Conservation (phyloP, 2,113 vertebrate genomes). For the Apteryx owenii region DNA sequence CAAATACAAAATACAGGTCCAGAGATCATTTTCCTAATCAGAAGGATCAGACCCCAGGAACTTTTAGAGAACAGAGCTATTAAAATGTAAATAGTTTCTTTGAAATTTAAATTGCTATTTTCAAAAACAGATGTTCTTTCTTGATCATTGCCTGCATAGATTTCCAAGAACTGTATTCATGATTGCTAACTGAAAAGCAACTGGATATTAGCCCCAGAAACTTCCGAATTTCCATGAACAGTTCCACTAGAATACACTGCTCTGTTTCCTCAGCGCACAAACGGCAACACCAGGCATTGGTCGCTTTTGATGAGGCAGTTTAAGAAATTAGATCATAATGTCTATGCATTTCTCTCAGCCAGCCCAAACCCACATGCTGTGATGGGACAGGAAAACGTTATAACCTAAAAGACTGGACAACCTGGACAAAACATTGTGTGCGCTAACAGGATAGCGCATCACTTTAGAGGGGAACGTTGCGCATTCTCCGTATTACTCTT, state of each 20-base stretch:
- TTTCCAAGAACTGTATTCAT: background rate
- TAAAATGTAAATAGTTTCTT: conserved; percentile 43
- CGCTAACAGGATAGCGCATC: background rate
- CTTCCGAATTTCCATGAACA: background rate
- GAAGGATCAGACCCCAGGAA: conserved; percentile 18
- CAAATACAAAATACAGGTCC: conserved; percentile 3
- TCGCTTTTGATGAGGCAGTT: background rate
- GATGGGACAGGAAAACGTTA: background rate
- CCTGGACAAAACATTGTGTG: background rate
- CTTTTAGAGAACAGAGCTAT: background rate
- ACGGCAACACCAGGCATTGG: background rate
- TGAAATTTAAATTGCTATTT: conserved; percentile 37
- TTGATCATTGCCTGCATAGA: background rate
- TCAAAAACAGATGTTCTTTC: conserved; percentile 2
- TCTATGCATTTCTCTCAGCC: background rate
- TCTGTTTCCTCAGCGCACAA: background rate
- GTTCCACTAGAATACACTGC: background rate
- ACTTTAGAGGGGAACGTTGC: background rate
- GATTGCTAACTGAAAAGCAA: background rate
- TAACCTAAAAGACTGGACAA: background rate
- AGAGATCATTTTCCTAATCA: conserved; percentile 45
- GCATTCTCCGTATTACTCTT: background rate
- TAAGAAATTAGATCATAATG: background rate
- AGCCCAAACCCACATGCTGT: background rate
- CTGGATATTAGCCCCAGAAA: background rate